Evolutionary conservation across 2,797 vertebrate genomes (phyloP), one percentile per base, ranked within the genome.

Genomic region (Sebastes umbrosus): DNA sequence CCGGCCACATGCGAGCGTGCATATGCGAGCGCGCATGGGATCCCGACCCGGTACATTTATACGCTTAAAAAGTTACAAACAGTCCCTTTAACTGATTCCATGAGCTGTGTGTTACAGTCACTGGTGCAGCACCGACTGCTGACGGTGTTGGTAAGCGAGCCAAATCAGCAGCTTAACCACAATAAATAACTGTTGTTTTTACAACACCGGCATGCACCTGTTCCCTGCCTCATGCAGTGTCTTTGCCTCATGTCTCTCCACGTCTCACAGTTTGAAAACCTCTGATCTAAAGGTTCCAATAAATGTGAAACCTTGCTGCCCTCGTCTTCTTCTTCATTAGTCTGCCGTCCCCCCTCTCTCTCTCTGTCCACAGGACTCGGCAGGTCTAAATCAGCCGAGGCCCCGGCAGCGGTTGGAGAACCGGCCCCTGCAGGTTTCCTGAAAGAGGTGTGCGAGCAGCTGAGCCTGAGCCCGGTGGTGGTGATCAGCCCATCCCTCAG

Each of bases 401-500:
- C 97, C 11, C 97, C 97, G 0, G 94, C 92, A 0, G 68, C 92
- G 0, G 18, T 97, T 0, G 98, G 97, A 14, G 94, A 98, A 79
- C 95, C 93, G 24, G 98, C 94, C 1, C 97, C 98, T 0, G 95
- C 93, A 0, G 79, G 79, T 3, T 99, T 99, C 88, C 94, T 99
- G 83, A 95, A 94, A 57, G 95, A 95, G 0, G 95, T 99, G 87
- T 95, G 92, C 10, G 96, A 97, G 69, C 92, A 89, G 62, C 93
- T 99, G 90, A 64, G 91, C 58, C 90, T 97, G 78, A 94, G 90
- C 11, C 92, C 95, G 0, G 97, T 93, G 0, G 98, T 97, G 85
- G 89, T 99, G 89, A 90, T 99, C 93, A 99, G 98, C 90, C 98
- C 99, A 0, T 99, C 99, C 0, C 93, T 99, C 86, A 99, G 99